Evolutionary conservation across 2,113 vertebrate genomes (phyloP), one percentile per base, ranked within the genome.

Genomic region (Cyanoderma ruficeps): DNA sequence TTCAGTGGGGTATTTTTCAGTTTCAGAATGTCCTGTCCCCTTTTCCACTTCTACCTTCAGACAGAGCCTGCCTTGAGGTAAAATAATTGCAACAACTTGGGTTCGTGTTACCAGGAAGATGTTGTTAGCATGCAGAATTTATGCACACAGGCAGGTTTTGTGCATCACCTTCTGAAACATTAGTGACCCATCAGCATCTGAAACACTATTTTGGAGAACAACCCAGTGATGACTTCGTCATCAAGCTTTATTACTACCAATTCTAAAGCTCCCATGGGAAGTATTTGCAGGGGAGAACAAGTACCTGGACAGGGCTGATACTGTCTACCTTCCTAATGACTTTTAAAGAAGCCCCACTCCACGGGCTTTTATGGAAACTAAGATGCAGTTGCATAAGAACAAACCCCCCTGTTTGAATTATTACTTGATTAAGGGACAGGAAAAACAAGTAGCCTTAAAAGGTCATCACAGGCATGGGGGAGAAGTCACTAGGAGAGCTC

Each of bases 391-490:
- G 46, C 14, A 16, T 11, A 53, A 53, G 68, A 20, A 39, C 23
- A 37, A 59, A 57, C 11, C 0, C 3, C 13, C 9, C 15, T 15
- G 4, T 79, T 71, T 67, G 21, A 57, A 63, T 71, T 53, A 63
- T 65, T 50, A 46, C 22, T 24, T 42, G 13, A 56, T 49, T 71
- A 30, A 71, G 16, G 37, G 37, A 30, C 27, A 57, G 28, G 21
- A 92, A 83, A 53, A 15, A 41, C 11, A 39, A 22, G 30, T 1
- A 42, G 46, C 22, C 47, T 27, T 42, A 63, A 80, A 89, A 15
- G 6, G 0, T 22, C 33, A 56, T 15, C 21, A 68, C 47, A 9
- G 0, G 0, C 4, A 11, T 4, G 1, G 9, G 2, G 7, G 5
- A 81, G 23, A 67, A 80, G 14, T 35, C 33, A 55, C 18, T 4